phyloP scores from a whole-genome alignment of 2,113 vertebrate genomes.

The Carlito syrichta region DNA sequence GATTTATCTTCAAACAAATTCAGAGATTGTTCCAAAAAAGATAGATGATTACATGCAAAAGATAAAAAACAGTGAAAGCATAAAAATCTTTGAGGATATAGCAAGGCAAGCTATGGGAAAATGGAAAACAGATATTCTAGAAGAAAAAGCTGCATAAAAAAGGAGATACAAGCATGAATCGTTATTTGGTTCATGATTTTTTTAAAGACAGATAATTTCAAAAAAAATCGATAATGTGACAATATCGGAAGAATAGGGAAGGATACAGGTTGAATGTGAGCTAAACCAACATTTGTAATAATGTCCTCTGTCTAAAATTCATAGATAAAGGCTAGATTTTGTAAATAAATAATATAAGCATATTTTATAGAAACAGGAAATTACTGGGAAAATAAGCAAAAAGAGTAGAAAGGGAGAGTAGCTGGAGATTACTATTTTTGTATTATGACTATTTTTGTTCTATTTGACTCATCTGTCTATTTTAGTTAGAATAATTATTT shows the following conservation, averaged over 20 bases:
- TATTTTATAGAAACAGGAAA: neutral
- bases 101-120: neutral
- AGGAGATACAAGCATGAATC: neutral
- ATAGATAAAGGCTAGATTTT: neutral
- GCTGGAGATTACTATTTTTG: neutral
- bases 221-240: neutral
- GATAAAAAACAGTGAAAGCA: neutral
- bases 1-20: neutral
- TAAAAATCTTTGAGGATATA: neutral
- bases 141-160: neutral
- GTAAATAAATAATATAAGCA: neutral
- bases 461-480: neutral
- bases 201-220: neutral
- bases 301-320: neutral
- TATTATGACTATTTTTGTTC: neutral
- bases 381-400: neutral
- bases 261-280: neutral
- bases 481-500: neutral
- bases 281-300: neutral
- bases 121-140: neutral
- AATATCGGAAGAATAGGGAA: neutral
- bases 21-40: neutral
- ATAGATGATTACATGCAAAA: neutral
- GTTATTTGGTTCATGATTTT: neutral
- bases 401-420: neutral